Evolutionary conservation across 2,113 vertebrate genomes (phyloP).

Genomic region (Xiphorhynchus elegans): DNA sequence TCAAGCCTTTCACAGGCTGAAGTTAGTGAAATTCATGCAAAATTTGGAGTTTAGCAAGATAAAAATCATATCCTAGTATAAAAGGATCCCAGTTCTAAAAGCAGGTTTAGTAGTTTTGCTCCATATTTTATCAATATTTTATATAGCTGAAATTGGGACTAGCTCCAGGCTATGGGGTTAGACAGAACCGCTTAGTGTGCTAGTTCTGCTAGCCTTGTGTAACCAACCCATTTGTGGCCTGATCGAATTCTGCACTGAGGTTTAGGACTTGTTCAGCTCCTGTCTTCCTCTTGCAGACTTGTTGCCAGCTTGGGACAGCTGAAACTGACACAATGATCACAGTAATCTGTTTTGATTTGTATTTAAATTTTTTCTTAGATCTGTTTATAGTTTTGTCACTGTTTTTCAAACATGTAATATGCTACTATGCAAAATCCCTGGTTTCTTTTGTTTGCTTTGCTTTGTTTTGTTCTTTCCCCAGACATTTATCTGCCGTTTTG

Average conservation of each 20-base stretch:
- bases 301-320: background rate
- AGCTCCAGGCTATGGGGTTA: background rate
- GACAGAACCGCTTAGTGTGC: background rate
- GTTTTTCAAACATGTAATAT: background rate
- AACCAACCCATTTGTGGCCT: background rate
- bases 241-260: background rate
- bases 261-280: background rate
- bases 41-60: background rate
- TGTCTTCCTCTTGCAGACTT: background rate
- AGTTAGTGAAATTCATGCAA: background rate
- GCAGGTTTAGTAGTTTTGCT: background rate
- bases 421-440: background rate
- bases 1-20: background rate
- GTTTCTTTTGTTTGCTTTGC: background rate
- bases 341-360: background rate
- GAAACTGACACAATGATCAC: background rate
- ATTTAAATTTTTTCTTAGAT: background rate
- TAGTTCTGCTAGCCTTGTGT: background rate
- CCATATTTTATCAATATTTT: background rate
- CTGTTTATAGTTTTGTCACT: background rate
- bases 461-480: background rate
- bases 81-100: background rate
- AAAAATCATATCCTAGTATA: background rate
- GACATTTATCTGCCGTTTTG: background rate
- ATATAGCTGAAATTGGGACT: background rate